phyloP scores from a whole-genome alignment of 2,888 invertebrate species.

The Schizaphis graminum region DNA sequence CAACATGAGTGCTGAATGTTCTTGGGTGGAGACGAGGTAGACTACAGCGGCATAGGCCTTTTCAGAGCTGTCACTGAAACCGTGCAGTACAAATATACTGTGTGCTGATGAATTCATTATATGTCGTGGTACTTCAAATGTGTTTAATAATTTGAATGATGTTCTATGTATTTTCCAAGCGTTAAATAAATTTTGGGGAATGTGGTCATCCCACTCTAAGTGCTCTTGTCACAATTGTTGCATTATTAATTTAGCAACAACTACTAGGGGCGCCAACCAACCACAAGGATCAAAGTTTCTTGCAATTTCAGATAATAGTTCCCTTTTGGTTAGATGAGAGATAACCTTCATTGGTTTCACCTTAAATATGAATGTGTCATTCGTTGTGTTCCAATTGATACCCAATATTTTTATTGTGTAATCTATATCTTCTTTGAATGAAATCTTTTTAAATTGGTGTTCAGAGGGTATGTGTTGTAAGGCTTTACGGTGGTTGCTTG shows the following conservation, averaged over 20 bases:
- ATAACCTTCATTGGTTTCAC: neutral
- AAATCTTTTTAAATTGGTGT: neutral
- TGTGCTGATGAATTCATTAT: neutral
- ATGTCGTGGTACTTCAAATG: neutral
- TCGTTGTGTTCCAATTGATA: slow-evolving; percentile 66
- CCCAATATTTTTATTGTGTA: slow-evolving; percentile 66
- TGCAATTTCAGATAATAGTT: neutral
- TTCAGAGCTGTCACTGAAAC: neutral
- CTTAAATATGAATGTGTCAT: slow-evolving; percentile 65
- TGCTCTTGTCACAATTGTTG: neutral
- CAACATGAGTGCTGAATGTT: neutral
- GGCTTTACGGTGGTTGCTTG: neutral
- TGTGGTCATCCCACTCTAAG: neutral
- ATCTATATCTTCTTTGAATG: neutral
- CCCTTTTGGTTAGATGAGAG: neutral
- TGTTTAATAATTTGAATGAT: neutral
- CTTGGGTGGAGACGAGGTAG: neutral
- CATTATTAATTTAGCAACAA: neutral
- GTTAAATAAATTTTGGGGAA: neutral
- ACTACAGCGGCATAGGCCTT: slow-evolving; percentile 9
- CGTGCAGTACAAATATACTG: neutral
- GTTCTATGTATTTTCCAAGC: neutral
- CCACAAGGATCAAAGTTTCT: neutral
- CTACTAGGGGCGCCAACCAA: neutral
- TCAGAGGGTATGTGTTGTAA: slow-evolving; percentile 17